Percentiles rank a stretch among this genome's conserved stretches.
Evolutionary conservation across 2,113 vertebrate species (phyloP).

Genomic region (Microtus pennsylvanicus): DNA sequence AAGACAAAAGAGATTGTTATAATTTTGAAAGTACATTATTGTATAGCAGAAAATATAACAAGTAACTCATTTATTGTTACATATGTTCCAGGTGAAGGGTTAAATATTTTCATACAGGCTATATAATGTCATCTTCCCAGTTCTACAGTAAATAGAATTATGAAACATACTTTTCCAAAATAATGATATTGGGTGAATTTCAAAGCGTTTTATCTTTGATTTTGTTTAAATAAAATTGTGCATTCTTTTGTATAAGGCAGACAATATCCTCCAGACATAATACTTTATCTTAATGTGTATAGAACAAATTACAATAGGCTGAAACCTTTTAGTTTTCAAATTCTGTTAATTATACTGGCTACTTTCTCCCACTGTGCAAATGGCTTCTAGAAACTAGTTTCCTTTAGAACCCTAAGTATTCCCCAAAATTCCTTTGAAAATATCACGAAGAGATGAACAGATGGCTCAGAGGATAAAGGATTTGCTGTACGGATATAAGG

Average conservation of each 20-base stretch:
- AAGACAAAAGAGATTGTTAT: neutral
- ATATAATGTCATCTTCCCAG: neutral
- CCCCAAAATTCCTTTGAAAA: neutral
- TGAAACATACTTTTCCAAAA: neutral
- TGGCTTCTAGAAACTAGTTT: neutral
- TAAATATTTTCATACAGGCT: neutral
- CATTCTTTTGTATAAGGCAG: neutral
- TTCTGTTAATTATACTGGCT: neutral
- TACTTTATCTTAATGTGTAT: neutral
- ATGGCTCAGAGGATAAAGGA: neutral
- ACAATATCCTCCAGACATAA: neutral
- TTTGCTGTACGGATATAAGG: neutral
- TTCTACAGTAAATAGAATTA: neutral
- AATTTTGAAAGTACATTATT: constrained; percentile 41
- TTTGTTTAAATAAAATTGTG: neutral
- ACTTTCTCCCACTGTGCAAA: neutral
- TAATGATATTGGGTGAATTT: neutral
- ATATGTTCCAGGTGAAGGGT: neutral
- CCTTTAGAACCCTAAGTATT: neutral
- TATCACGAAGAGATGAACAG: neutral
- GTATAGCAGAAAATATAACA: neutral
- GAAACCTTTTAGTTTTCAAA: neutral
- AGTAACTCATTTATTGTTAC: neutral
- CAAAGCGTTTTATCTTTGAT: neutral
- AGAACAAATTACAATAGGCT: neutral